A percentile compares a stretch with the other conserved stretches of the same genome.
Conservation (phyloP, 2,888 invertebrate genomes). For the Sarcophaga carnaria region DNA sequence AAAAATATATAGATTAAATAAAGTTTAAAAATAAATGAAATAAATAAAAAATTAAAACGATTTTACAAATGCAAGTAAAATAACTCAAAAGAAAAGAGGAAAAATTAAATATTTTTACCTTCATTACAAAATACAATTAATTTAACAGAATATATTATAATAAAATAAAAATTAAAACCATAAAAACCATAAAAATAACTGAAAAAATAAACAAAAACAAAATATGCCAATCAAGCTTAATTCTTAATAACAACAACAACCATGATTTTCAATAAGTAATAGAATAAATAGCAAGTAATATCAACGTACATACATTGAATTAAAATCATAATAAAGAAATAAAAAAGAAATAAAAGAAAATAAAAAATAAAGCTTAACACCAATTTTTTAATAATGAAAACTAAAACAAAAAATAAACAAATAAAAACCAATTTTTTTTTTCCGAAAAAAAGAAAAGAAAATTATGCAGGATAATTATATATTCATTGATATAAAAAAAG, state of each 20-base stretch:
- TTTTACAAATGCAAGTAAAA: conserved; percentile 2
- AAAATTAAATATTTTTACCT: conserved; percentile 47
- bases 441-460: conserved; percentile 26
- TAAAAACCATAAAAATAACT: conserved; percentile 16
- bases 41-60: neutral
- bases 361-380: conserved; percentile 66
- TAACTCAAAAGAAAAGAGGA: conserved; percentile 3
- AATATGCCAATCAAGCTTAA: conserved; percentile 58
- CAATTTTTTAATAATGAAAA: conserved; percentile 57
- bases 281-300: conserved; percentile 17
- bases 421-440: conserved; percentile 7
- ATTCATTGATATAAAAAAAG: conserved; percentile 57
- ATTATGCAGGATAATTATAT: conserved; percentile 54
- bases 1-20: conserved; percentile 27
- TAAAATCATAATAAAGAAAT: conserved; percentile 23
- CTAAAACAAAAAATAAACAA: neutral
- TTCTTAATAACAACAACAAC: neutral
- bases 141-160: conserved; percentile 33
- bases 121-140: conserved; percentile 53
- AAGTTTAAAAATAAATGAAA: conserved; percentile 1
- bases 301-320: conserved; percentile 27
- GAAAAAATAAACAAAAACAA: conserved; percentile 29
- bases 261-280: conserved; percentile 30
- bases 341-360: conserved; percentile 17
- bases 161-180: conserved; percentile 5